Evolutionary conservation across 2,113 vertebrate genomes (phyloP).

Genomic region (Eptesicus fuscus): DNA sequence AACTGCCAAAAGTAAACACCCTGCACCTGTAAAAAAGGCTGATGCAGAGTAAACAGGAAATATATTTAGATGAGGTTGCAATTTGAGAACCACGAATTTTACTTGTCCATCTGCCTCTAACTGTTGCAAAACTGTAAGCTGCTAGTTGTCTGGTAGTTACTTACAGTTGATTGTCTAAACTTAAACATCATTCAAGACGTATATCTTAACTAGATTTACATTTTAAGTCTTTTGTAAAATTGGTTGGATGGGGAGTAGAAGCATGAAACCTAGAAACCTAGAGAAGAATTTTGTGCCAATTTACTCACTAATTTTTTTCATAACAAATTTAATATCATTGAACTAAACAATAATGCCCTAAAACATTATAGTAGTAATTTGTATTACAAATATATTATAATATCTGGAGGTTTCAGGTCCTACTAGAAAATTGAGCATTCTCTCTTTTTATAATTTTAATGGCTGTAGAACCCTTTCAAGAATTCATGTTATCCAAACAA

Average conservation of each 20-base stretch:
- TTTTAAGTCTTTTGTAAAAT: background rate
- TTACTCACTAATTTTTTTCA: background rate
- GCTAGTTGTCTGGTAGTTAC: constrained; percentile 69
- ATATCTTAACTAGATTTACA: background rate
- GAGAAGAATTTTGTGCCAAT: background rate
- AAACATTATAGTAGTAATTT: background rate
- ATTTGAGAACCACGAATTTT: constrained; percentile 67
- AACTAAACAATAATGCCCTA: background rate
- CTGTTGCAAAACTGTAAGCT: constrained; percentile 59
- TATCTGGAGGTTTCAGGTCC: background rate
- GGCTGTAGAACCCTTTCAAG: background rate
- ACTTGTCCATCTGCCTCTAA: constrained; percentile 40
- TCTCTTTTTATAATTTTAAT: background rate
- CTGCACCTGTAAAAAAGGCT: constrained; percentile 76
- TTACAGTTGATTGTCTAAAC: constrained; percentile 70
- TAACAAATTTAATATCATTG: background rate
- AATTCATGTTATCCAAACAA: constrained; percentile 28
- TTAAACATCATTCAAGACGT: constrained; percentile 46
- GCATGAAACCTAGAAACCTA: background rate
- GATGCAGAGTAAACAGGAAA: constrained; percentile 77
- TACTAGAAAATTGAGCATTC: background rate
- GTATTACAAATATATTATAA: background rate
- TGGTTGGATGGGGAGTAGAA: background rate
- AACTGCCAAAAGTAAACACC: constrained; percentile 72
- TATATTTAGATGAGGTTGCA: constrained; percentile 66